phyloP scores from a whole-genome alignment of 2,113 vertebrate genomes.

The Chaetodon auriga region DNA sequence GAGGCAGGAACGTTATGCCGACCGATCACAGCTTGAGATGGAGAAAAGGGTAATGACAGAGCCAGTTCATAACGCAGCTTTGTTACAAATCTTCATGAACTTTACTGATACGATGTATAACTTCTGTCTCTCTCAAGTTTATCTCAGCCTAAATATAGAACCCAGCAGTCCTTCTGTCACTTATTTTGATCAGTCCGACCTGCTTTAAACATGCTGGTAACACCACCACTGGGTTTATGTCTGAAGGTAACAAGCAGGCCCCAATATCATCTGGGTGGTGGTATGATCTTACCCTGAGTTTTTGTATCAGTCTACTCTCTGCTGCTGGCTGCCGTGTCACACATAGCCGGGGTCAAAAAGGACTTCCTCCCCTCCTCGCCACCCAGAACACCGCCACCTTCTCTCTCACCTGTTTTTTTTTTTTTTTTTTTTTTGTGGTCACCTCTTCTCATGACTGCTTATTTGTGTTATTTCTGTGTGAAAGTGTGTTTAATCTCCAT shows the following conservation, averaged over 20 bases:
- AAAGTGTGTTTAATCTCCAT: conserved; percentile 15
- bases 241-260: conserved; percentile 98
- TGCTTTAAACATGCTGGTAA: conserved; percentile 64
- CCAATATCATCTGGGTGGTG: conserved; percentile 94
- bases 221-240: conserved; percentile 89
- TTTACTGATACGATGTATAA: background rate
- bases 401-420: conserved; percentile 55
- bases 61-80: background rate
- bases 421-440: conserved; percentile 50
- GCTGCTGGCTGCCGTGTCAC: conserved; percentile 89
- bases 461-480: conserved; percentile 13
- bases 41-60: conserved; percentile 95
- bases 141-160: conserved; percentile 28
- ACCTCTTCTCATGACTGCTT: conserved; percentile 68
- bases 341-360: conserved; percentile 49
- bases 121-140: conserved; percentile 18
- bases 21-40: conserved; percentile 98
- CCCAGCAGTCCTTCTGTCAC: background rate
- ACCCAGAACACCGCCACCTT: conserved; percentile 75
- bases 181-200: conserved; percentile 2
- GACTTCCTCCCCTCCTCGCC: conserved; percentile 42
- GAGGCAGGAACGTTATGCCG: conserved; percentile 98
- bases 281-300: conserved; percentile 92
- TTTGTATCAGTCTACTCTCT: conserved; percentile 86
- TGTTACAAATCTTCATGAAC: background rate